Conservation (phyloP, 2,797 vertebrate genomes). For the Chloroceryle inda region DNA sequence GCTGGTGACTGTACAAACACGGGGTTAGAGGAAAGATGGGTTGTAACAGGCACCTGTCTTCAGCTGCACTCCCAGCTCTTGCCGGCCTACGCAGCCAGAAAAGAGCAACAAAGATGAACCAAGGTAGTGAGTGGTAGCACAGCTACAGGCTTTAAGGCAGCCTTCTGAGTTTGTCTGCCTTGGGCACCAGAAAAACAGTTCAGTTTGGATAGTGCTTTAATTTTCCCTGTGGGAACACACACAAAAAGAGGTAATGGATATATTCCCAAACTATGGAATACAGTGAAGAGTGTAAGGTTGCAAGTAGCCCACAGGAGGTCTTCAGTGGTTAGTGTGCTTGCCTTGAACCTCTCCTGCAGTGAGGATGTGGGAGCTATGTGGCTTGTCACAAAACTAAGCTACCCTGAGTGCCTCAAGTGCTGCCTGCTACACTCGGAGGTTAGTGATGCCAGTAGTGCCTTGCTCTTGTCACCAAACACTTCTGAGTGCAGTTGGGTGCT, state of each 20-base stretch:
- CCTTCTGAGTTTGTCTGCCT: not conserved
- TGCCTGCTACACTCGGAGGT: not conserved
- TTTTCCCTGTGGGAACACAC: not conserved
- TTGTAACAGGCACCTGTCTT: not conserved
- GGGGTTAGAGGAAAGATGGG: not conserved
- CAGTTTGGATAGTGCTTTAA: rapidly evolving
- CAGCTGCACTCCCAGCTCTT: not conserved
- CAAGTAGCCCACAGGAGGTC: no score
- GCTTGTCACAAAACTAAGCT: not conserved
- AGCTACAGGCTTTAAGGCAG: not conserved
- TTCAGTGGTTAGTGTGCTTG: not conserved
- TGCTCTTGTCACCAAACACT: not conserved
- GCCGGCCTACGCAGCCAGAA: not conserved
- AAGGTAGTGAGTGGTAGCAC: not conserved
- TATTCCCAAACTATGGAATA: not conserved
- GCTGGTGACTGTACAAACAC: not conserved
- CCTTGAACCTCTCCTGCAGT: rapidly evolving
- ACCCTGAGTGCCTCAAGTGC: not conserved
- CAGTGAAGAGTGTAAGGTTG: rapidly evolving
- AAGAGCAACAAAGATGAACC: not conserved
- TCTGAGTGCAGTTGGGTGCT: not conserved
- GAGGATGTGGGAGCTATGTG: not conserved
- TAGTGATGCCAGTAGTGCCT: not conserved
- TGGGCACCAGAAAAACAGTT: not conserved
- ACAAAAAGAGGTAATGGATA: not conserved